These are phyloP conservation scores for Hyaena hyaena DNA, from an alignment of 2,113 vertebrate genomes.

Conservation along the genomic window DNA sequence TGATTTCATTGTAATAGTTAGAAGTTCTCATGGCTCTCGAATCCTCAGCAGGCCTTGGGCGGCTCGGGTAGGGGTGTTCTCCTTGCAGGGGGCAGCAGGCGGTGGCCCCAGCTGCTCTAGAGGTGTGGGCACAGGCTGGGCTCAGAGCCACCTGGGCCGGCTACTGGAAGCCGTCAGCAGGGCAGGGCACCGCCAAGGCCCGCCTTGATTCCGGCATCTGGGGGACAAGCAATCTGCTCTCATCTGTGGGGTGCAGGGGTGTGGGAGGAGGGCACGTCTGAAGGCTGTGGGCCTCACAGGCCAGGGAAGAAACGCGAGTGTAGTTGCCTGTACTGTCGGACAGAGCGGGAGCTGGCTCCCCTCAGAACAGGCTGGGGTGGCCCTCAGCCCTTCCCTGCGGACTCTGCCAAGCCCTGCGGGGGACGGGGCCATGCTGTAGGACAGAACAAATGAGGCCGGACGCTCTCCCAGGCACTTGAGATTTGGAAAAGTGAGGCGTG, in stretches of 20 bases:
- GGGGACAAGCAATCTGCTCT: background rate
- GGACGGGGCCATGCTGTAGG: background rate
- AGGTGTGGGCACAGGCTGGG: background rate
- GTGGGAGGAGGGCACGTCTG: background rate
- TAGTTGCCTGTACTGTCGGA: background rate
- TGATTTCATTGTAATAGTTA: background rate
- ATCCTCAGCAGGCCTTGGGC: background rate
- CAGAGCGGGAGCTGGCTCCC: background rate
- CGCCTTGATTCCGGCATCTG: background rate
- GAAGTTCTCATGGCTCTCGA: constrained; percentile 63
- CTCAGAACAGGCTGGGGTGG: background rate
- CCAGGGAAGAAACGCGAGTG: no score
- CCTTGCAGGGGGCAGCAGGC: background rate
- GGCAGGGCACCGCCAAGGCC: background rate
- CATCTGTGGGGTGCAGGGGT: background rate
- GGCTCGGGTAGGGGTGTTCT: background rate
- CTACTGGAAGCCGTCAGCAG: background rate
- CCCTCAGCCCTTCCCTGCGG: background rate
- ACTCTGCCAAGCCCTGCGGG: background rate
- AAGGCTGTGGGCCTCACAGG: background rate
- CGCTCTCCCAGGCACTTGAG: background rate
- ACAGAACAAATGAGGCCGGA: fast-evolving
- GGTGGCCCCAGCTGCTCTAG: background rate
- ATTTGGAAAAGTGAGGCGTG: background rate
- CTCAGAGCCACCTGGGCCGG: background rate